Percentiles rank a stretch among this genome's conserved stretches.
These are phyloP conservation scores for Trachelus troglodyta DNA, from an alignment of 2,888 invertebrate species.

Conservation along the genomic window DNA sequence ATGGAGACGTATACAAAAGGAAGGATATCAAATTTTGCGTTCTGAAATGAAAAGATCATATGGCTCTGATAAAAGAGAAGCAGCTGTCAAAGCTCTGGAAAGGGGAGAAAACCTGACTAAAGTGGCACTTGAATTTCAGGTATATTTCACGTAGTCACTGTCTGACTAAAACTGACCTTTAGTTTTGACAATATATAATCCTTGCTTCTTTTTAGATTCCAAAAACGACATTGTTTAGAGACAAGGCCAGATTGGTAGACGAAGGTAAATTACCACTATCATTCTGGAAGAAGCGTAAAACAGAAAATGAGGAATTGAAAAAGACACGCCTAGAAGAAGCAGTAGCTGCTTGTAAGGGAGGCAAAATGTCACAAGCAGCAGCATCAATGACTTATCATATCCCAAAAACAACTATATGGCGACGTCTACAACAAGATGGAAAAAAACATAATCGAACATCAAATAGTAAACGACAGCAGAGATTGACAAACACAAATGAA, in stretches of 20 bases:
- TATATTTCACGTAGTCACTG: slow-evolving; percentile 22
- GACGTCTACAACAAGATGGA: slow-evolving; percentile 59
- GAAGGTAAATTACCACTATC: slow-evolving; percentile 62
- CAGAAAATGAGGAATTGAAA: slow-evolving; percentile 57
- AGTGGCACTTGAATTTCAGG: slow-evolving; percentile 63
- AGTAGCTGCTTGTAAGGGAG: slow-evolving; percentile 64
- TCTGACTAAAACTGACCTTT: neutral
- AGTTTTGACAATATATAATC: neutral
- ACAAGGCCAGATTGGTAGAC: slow-evolving; percentile 61
- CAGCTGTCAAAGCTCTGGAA: slow-evolving; percentile 63
- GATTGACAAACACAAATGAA: slow-evolving; percentile 23
- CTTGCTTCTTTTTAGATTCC: slow-evolving; percentile 57
- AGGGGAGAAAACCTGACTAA: slow-evolving; percentile 65
- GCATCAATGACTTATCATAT: slow-evolving; percentile 63
- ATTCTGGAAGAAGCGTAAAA: slow-evolving; percentile 59
- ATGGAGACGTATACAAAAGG: slow-evolving; percentile 66
- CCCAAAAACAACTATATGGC: slow-evolving; percentile 67
- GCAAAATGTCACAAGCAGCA: slow-evolving; percentile 66
- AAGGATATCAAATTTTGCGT: slow-evolving; percentile 54
- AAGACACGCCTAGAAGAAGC: slow-evolving; percentile 61
- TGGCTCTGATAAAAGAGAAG: slow-evolving; percentile 58
- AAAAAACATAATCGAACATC: slow-evolving; percentile 32
- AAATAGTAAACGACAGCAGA: neutral
- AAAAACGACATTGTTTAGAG: slow-evolving; percentile 65
- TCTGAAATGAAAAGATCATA: slow-evolving; percentile 56